Evolutionary conservation across 2,888 invertebrate genomes (phyloP), one percentile per base, ranked within the genome.

Genomic region (Ormyrus labotus): DNA sequence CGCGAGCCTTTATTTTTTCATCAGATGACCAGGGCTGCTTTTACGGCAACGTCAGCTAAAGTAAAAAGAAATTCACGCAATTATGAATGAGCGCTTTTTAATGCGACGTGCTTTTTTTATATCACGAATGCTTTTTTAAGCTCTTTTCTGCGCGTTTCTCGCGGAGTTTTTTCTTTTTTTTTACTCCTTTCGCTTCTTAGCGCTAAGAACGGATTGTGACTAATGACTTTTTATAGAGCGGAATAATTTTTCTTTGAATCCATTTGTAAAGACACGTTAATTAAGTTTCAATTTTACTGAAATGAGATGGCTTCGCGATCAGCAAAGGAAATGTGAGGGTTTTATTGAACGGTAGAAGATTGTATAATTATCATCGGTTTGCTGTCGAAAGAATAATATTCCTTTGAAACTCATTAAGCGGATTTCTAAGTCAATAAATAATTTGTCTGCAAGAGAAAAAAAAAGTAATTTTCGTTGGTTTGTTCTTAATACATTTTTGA

Each of bases 11-110:
- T 48, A 4, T 60, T 48, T 53, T 53, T 51, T 48, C 5, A 11
- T 75, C 10, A 19, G 64, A n/a, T 65, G 64, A 65, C 64, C 64
- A 13, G 11, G 8, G 10, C 68, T 60, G 58, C 50, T 11, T 19
- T 48, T 8, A 8, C 34, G 34, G 34, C 34, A 34, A 34, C 34
- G 34, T 34, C 34, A 34, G 60, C 6, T 6, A 34, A 34, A 34
- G 48, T 5, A 57, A 65, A 58, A 68, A 10, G 13, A 51, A 72
- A 51, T 51, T 51, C 58, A 50, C 53, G 34, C 34, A 72, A 78
- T 78, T 72, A 72, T 60, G 61, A 72, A 78, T 78, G 60, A 69
- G 63, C 63, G 13, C 45, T 47, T 73, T 58, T 65, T 74, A 65
- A 63, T 53, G 45, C 77, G 2, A 11, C 61, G 2, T 11, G 13